Percentiles rank a stretch among this genome's conserved stretches.
These are phyloP conservation scores for Urosaurus nigricauda DNA, from an alignment of 2,797 vertebrate species.

Conservation along the genomic window DNA sequence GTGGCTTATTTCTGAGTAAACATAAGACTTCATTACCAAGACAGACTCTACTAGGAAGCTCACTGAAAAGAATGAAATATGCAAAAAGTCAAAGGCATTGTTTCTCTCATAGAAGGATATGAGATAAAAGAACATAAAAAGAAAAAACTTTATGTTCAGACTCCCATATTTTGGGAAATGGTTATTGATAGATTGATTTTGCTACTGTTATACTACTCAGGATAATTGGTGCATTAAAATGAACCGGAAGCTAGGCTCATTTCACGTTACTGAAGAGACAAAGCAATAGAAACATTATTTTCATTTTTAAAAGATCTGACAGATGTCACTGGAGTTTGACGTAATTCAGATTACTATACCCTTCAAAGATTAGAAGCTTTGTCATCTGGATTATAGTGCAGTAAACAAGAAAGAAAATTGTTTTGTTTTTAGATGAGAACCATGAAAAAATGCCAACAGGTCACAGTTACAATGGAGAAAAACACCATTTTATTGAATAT, in stretches of 20 bases:
- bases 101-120: background rate
- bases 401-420: background rate
- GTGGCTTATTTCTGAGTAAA: background rate
- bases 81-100: too few species aligned
- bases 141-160: background rate
- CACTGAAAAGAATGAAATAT: background rate
- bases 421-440: background rate
- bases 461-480: background rate
- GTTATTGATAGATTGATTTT: background rate
- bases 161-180: background rate
- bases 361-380: slow-evolving; percentile 19
- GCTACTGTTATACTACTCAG: background rate
- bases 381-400: slow-evolving; percentile 1
- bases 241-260: background rate
- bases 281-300: background rate
- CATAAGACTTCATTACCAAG: too few species aligned
- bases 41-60: background rate
- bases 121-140: background rate
- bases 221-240: background rate
- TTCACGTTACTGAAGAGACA: slow-evolving; percentile 2
- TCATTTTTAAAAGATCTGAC: slow-evolving; percentile 18
- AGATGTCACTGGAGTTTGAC: slow-evolving; percentile 11
- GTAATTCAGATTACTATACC: slow-evolving; percentile 4
- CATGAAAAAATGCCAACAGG: background rate
- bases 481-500: background rate